A percentile compares a stretch with the other conserved stretches of the same genome.
These are phyloP conservation scores for Zapus hudsonius DNA, from an alignment of 2,113 vertebrate genomes.

Conservation along the genomic window DNA sequence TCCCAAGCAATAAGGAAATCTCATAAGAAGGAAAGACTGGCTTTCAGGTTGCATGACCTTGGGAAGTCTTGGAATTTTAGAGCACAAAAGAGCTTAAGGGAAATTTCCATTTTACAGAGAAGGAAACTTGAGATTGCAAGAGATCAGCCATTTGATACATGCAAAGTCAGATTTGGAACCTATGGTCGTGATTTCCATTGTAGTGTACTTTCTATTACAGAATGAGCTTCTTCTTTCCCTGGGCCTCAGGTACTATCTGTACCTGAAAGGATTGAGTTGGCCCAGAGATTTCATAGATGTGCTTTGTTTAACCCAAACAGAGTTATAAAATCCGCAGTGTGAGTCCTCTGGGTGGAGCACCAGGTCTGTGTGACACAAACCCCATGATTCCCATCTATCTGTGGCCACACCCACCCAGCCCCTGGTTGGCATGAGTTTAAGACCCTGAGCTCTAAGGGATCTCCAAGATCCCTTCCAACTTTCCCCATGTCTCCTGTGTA, in stretches of 20 bases:
- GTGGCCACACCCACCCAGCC: neutral
- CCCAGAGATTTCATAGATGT: neutral
- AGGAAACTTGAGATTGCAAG: constrained; percentile 27
- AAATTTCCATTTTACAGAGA: constrained; percentile 34
- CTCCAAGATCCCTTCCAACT: neutral
- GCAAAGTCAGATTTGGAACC: neutral
- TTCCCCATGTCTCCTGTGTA: neutral
- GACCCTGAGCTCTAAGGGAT: neutral
- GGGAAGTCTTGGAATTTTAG: constrained; percentile 29
- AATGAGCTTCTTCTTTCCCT: neutral
- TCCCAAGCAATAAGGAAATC: neutral
- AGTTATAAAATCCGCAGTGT: neutral
- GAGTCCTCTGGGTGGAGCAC: neutral
- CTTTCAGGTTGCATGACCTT: neutral
- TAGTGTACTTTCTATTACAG: neutral
- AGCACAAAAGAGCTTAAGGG: neutral
- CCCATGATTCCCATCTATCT: neutral
- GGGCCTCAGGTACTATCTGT: neutral
- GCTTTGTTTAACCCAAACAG: neutral
- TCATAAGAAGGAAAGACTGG: neutral
- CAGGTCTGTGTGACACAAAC: neutral
- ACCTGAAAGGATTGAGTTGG: neutral
- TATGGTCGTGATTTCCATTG: neutral
- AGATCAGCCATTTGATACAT: neutral
- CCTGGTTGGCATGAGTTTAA: neutral